These are phyloP conservation scores for Anhinga anhinga DNA, from an alignment of 2,113 vertebrate genomes.

Conservation along the genomic window DNA sequence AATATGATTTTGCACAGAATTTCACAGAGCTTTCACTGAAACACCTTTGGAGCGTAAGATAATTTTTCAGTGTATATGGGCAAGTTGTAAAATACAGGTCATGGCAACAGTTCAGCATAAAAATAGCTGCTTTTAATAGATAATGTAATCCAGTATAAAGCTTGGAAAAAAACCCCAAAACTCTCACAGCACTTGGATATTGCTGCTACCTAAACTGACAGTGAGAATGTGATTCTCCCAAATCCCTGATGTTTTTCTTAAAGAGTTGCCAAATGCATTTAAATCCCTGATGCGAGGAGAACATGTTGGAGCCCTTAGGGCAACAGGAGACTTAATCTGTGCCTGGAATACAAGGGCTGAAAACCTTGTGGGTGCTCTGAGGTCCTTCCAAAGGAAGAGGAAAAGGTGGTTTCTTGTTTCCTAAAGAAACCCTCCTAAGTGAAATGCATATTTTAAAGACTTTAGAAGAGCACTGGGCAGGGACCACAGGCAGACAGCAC, in stretches of 20 bases:
- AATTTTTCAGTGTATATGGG: background rate
- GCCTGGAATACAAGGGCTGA: background rate
- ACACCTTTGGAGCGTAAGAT: constrained; percentile 1
- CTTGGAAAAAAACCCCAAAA: background rate
- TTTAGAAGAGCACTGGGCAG: background rate
- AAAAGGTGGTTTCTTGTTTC: background rate
- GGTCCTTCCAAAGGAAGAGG: background rate
- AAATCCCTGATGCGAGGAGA: background rate
- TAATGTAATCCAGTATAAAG: constrained; percentile 28
- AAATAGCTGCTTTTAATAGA: constrained; percentile 56
- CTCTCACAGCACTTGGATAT: background rate
- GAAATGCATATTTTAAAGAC: background rate
- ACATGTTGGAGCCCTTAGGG: background rate
- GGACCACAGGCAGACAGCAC: background rate
- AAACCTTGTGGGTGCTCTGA: background rate
- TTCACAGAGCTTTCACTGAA: background rate
- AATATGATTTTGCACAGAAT: constrained; percentile 37
- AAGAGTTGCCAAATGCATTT: background rate
- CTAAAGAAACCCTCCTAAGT: background rate
- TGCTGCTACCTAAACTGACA: background rate
- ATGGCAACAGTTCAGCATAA: constrained; percentile 19
- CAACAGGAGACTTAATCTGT: background rate
- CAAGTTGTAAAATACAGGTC: constrained; percentile 37
- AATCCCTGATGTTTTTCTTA: background rate
- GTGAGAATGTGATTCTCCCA: background rate